Percentiles rank a stretch among this genome's conserved stretches.
phyloP scores from a whole-genome alignment of 2,797 vertebrate species.

The Pelobates cultripes region DNA sequence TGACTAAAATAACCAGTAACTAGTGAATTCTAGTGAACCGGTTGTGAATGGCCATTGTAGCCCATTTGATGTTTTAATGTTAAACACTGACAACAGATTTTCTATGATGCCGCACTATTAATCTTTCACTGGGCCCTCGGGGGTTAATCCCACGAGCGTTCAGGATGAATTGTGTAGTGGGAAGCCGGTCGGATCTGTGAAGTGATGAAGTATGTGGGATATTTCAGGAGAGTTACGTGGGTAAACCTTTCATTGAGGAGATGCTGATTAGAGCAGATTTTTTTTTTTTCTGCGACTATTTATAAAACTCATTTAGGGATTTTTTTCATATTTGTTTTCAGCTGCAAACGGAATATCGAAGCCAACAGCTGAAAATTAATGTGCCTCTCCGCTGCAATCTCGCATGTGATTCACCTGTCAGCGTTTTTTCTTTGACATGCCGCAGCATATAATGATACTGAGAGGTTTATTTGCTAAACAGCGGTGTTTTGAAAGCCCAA shows the following conservation, averaged over 20 bases:
- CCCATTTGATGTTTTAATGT: too few relatives aligned
- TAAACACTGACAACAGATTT: too few relatives aligned
- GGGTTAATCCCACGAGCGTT: constrained; percentile 3
- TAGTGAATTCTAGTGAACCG: too few relatives aligned
- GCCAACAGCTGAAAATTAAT: constrained; percentile 35
- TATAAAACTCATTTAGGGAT: constrained; percentile 37
- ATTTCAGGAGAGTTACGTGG: constrained; percentile 45
- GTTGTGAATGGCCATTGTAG: too few relatives aligned
- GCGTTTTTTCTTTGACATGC: not conserved
- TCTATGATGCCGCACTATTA: not conserved
- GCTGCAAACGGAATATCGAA: constrained; percentile 23
- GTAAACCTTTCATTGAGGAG: constrained; percentile 42
- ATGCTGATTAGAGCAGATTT: constrained; percentile 46
- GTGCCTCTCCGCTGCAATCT: constrained; percentile 32
- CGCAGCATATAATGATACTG: constrained; percentile 6
- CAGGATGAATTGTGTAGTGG: constrained; percentile 18
- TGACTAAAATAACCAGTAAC: too few relatives aligned
- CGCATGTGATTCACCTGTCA: constrained; percentile 46
- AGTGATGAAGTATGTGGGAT: constrained; percentile 24
- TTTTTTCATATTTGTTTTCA: constrained; percentile 20
- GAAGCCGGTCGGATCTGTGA: constrained; percentile 11
- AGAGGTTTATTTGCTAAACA: not conserved
- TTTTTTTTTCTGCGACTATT: constrained; percentile 26
- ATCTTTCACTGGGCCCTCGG: not conserved
- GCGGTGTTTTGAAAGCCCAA: too few relatives aligned